These are phyloP conservation scores for Tenualosa ilisha DNA, from an alignment of 2,797 vertebrate genomes.

Conservation along the genomic window DNA sequence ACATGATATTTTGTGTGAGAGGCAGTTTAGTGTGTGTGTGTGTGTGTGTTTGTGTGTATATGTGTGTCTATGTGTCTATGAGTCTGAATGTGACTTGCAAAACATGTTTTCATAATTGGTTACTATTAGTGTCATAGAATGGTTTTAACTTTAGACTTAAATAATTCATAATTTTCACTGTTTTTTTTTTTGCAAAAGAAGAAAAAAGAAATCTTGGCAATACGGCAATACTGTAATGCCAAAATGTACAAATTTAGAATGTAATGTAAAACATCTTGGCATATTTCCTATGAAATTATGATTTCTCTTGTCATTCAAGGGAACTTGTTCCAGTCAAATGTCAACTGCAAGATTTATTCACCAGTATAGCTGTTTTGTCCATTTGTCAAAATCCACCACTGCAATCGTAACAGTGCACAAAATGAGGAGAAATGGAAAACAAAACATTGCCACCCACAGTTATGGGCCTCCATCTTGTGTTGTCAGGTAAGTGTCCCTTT, in stretches of 20 bases:
- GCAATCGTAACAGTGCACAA: neutral
- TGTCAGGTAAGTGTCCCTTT: constrained; percentile 63
- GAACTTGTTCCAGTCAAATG: neutral
- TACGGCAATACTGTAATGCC: neutral
- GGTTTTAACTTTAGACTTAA: too few species aligned
- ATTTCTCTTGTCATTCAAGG: neutral
- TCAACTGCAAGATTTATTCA: neutral
- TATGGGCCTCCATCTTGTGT: constrained; percentile 63
- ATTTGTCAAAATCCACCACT: neutral
- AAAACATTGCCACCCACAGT: neutral
- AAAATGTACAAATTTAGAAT: neutral
- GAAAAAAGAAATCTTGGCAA: neutral
- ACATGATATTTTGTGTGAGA: neutral
- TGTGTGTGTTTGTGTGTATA: constrained; percentile 27
- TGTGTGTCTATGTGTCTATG: neutral
- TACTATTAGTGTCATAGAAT: too few species aligned
- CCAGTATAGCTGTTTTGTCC: neutral
- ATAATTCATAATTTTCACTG: too few species aligned
- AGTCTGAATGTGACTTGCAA: too few species aligned
- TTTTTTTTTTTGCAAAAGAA: neutral
- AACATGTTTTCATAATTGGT: too few species aligned
- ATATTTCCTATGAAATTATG: neutral
- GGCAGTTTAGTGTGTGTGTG: constrained; percentile 2
- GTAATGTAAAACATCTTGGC: neutral
- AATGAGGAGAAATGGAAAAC: constrained; percentile 34